Percentiles rank a stretch among this genome's conserved stretches.
Evolutionary conservation across 2,113 vertebrate genomes (phyloP).

Genomic region (Acrocephalus arundinaceus): DNA sequence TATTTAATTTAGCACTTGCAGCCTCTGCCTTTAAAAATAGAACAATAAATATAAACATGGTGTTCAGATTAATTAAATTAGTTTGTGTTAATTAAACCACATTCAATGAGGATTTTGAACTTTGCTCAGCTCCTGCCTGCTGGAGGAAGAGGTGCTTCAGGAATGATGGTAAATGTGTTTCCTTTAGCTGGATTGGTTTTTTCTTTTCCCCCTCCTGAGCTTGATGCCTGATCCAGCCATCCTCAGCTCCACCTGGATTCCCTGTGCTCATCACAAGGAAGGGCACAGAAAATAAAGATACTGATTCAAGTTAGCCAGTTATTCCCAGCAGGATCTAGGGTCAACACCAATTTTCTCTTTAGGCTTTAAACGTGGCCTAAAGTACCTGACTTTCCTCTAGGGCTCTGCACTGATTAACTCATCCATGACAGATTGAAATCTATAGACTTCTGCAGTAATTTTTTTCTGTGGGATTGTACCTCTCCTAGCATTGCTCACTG

Average conservation of each 20-base stretch:
- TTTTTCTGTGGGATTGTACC: not conserved
- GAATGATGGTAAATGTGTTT: not conserved
- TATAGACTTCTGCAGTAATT: not conserved
- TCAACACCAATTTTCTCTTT: not conserved
- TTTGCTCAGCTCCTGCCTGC: not conserved
- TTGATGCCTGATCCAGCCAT: not conserved
- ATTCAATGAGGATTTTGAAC: not conserved
- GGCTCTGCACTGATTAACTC: not conserved
- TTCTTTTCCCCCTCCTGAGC: not conserved
- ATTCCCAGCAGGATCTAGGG: not conserved
- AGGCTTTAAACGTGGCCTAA: not conserved
- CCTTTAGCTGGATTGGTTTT: not conserved
- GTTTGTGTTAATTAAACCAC: not conserved
- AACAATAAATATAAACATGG: not conserved
- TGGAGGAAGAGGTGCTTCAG: not conserved
- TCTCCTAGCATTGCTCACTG: not conserved
- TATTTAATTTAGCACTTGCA: conserved; percentile 20
- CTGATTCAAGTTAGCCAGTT: not conserved
- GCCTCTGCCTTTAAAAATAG: not conserved
- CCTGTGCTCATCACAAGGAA: not conserved
- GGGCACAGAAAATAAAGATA: not conserved
- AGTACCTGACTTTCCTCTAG: not conserved
- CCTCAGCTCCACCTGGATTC: not conserved
- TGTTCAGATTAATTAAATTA: not conserved
- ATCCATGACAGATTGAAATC: not conserved